Conservation (phyloP, 2,888 invertebrate species). For the Chymomyza amoena region DNA sequence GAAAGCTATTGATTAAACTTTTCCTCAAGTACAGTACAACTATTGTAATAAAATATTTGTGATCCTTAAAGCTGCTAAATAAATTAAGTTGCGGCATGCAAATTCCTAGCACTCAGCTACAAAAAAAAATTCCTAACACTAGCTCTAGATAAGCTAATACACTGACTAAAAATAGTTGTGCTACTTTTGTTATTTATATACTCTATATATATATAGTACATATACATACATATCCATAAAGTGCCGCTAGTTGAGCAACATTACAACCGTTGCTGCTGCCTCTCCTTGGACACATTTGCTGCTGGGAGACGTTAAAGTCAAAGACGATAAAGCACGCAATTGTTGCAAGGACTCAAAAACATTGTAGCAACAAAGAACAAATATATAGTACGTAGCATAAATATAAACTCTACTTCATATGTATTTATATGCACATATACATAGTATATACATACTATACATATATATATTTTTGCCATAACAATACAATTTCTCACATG, state of each 20-base stretch:
- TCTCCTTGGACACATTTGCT: background rate
- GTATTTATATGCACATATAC: background rate
- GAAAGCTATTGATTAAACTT: background rate
- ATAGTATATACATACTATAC: too few species aligned
- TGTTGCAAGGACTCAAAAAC: conserved; percentile 13
- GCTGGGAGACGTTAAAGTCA: conserved; percentile 27
- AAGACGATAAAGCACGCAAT: conserved; percentile 44
- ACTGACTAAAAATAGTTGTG: background rate
- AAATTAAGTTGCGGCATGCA: background rate
- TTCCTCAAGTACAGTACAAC: background rate
- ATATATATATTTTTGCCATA: conserved; percentile 17
- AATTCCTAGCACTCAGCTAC: background rate
- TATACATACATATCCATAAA: too few species aligned
- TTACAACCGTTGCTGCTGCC: background rate
- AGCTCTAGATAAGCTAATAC: background rate
- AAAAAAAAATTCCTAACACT: background rate
- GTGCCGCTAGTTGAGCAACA: background rate
- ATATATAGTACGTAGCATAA: conserved; percentile 26
- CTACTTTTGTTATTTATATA: background rate
- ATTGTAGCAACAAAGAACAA: conserved; percentile 3
- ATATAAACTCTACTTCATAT: conserved; percentile 27
- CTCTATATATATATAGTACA: too few species aligned
- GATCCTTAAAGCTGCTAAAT: background rate
- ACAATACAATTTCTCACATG: conserved; percentile 47
- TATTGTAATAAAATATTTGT: too few species aligned